These are phyloP conservation scores for Anneissia japonica DNA, from an alignment of 35 echinoderm and acorn worm species.

Conservation along the genomic window DNA sequence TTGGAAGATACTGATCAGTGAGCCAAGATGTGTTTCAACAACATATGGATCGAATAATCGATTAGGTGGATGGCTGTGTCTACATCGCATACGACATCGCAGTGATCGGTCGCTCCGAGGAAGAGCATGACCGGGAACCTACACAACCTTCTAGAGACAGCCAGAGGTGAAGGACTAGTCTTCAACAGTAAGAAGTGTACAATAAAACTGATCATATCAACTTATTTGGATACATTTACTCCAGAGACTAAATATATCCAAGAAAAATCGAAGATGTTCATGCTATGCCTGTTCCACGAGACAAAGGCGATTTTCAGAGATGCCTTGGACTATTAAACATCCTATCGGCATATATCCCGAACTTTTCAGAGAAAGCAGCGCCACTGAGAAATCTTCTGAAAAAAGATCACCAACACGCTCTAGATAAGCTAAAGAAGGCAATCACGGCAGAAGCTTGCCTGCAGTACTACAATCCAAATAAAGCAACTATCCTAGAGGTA, in stretches of 20 bases:
- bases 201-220: neutral
- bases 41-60: constrained; percentile 40
- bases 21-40: constrained; percentile 64
- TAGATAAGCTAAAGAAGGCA: constrained; percentile 6
- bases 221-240: constrained; percentile 8
- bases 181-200: constrained; percentile 2
- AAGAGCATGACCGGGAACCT: constrained; percentile 42
- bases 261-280: constrained; percentile 22
- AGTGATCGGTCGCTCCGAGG: constrained; percentile 33
- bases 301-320: constrained; percentile 29
- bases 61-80: constrained; percentile 49
- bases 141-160: neutral
- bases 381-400: constrained; percentile 13
- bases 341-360: constrained; percentile 32
- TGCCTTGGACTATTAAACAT: constrained; percentile 15
- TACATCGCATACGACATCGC: constrained; percentile 61
- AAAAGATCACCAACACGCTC: constrained; percentile 23
- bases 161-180: neutral
- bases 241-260: neutral
- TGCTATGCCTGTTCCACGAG: constrained; percentile 21
- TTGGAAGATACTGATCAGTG: constrained; percentile 55
- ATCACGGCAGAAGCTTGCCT: constrained; percentile 7
- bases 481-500: constrained; percentile 14
- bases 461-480: constrained; percentile 20
- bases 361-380: constrained; percentile 31